A percentile compares a stretch with the other conserved stretches of the same genome.
Evolutionary conservation across 1,140 invertebrate species (phyloP).

Genomic region (Scaptomyza hsui): DNA sequence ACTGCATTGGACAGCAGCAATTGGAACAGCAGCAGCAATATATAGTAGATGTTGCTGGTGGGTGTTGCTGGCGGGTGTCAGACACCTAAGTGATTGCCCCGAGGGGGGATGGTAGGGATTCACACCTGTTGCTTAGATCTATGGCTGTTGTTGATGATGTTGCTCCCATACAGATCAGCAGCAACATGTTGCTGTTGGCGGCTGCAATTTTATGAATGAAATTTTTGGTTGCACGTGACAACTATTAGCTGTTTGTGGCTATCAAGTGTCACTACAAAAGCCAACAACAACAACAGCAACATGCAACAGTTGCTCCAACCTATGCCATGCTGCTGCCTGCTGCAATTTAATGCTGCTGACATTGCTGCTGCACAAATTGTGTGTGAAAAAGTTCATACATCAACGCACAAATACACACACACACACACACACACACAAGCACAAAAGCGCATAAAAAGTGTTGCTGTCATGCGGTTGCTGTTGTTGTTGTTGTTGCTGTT

Average conservation of each 20-base stretch:
- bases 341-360: constrained; percentile 50
- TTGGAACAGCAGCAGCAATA: constrained; percentile 28
- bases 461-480: constrained; percentile 66
- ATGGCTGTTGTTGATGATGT: constrained; percentile 7
- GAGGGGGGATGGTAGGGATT: too few relatives aligned
- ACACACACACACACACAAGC: constrained; percentile 43
- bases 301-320: not conserved
- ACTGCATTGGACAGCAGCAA: not conserved
- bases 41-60: not conserved
- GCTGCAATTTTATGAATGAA: constrained; percentile 71
- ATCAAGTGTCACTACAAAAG: constrained; percentile 76
- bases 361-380: constrained; percentile 65
- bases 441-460: constrained; percentile 73
- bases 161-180: constrained; percentile 11
- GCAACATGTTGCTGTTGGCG: constrained; percentile 52
- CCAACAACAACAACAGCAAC: constrained; percentile 36
- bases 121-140: not conserved
- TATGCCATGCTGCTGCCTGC: not conserved
- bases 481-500: constrained; percentile 24
- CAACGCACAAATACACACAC: constrained; percentile 27
- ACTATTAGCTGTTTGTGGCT: constrained; percentile 75
- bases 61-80: not conserved
- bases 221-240: constrained; percentile 70
- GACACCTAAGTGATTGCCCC: not conserved
- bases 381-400: constrained; percentile 72